phyloP scores from a whole-genome alignment of 2,113 vertebrate species.

The Callocephalon fimbriatum region DNA sequence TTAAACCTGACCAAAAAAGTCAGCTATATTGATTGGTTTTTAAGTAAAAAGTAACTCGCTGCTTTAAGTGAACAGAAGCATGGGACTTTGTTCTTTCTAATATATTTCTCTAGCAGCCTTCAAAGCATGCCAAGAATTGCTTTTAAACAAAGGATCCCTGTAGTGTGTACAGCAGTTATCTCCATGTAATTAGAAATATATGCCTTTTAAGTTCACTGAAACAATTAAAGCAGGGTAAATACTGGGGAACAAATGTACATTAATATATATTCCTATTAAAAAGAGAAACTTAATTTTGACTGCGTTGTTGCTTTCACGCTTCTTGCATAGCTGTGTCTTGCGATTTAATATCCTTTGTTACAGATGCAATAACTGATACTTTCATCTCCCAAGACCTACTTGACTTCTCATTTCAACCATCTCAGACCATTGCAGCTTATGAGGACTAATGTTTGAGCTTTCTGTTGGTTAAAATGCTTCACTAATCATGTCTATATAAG shows the following conservation, averaged over 20 bases:
- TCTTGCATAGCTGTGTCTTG: background rate
- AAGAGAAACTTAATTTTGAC: background rate
- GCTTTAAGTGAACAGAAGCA: background rate
- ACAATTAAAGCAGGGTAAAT: slow-evolving; percentile 18
- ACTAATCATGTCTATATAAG: background rate
- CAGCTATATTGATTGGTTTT: background rate
- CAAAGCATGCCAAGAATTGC: background rate
- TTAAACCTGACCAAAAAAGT: background rate
- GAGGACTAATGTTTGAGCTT: background rate
- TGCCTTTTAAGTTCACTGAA: background rate
- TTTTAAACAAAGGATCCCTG: slow-evolving; percentile 12
- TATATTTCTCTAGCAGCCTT: background rate
- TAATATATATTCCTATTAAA: background rate
- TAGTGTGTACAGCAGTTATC: background rate
- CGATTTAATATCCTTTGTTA: background rate
- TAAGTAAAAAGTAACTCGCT: background rate
- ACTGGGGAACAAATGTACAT: background rate
- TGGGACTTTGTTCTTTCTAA: background rate
- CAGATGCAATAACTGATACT: background rate
- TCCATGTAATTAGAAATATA: background rate
- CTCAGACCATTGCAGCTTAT: background rate
- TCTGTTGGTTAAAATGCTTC: background rate
- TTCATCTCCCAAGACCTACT: background rate
- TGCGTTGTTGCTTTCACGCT: background rate
- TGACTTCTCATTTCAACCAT: background rate